Evolutionary conservation across 2,888 invertebrate species (phyloP), one percentile per base, ranked within the genome.

Genomic region (Pteria penguin): DNA sequence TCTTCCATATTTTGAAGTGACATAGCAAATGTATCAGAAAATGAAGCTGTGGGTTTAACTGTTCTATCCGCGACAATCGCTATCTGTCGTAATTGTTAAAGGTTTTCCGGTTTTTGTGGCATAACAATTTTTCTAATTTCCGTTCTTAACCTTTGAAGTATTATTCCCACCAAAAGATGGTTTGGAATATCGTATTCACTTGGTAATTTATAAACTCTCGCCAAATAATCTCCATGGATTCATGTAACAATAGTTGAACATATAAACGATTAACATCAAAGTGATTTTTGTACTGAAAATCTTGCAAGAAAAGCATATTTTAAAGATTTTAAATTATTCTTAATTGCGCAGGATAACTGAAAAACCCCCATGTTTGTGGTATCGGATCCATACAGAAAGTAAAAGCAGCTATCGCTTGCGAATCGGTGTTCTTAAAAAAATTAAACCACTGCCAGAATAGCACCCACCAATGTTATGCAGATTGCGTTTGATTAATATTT

Each of bases 181-280:
- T 3, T n/a, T 4, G 65, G 65, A 4, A 65, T 22, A 36, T 65
- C 65, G 5, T 65, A 65, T 45, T 65, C 36, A 4, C 24, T 45
- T 33, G 65, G 33, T 65, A 24, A 24, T 24, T 33, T 22, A 22
- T 14, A 31, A 2, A 45, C 65, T 18, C 65, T 22, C 5, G 65
- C 45, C 45, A 65, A 31, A 33, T 65, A 65, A 14, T n/a, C 14
- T 65, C 65, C 1, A 65, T 45, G 4, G 65, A 33, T 65, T 65
- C 65, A 26, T 45, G 36, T 27, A 29, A 31, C 5, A 31, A 32
- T 14, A 31, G 62, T 62, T 62, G 27, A 1, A 32, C 1, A n/a
- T 61, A 22, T 31, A 61, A 31, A 11, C 27, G n/a, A 8, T 62
- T 62, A n/a, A 62, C n/a, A 18, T 62, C 33, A 31, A 62, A 62